Conservation (phyloP, 1,140 invertebrate genomes). For the Centruroides vittatus region DNA sequence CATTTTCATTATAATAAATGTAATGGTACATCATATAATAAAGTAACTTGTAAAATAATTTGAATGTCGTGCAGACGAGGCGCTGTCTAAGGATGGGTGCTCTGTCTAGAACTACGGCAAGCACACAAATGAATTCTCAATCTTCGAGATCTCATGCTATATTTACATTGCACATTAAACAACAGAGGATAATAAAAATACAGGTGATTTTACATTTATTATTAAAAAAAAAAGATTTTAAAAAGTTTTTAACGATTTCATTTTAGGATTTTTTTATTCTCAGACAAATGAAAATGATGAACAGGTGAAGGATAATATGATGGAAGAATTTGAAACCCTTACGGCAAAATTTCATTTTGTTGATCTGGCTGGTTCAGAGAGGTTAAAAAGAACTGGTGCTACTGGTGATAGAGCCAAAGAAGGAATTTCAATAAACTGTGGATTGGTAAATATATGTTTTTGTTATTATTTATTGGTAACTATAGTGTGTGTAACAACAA, state of each 20-base stretch:
- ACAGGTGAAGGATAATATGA: constrained; percentile 4
- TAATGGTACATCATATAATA: background rate
- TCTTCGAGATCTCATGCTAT: constrained; percentile 92
- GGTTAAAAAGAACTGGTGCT: constrained; percentile 63
- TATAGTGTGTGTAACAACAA: background rate
- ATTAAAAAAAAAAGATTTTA: no score
- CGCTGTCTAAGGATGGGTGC: constrained; percentile 74
- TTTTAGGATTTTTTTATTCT: no score
- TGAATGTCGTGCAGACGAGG: constrained; percentile 79
- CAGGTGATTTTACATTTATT: constrained; percentile 15
- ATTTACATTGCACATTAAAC: constrained; percentile 80
- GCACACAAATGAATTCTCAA: constrained; percentile 90
- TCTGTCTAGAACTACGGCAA: constrained; percentile 78
- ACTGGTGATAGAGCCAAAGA: constrained; percentile 57
- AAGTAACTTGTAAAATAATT: background rate
- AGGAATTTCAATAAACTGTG: constrained; percentile 80
- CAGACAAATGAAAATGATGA: background rate
- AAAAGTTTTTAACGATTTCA: no score
- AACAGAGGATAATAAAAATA: constrained; percentile 51
- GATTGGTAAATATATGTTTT: constrained; percentile 32
- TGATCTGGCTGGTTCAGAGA: constrained; percentile 80
- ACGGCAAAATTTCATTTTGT: constrained; percentile 59
- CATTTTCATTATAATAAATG: background rate
- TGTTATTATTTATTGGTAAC: constrained; percentile 2
- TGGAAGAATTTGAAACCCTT: constrained; percentile 12